These are phyloP conservation scores for Halisarca cf. caerulea DNA, from an alignment of 37 sponge, comb jelly and placozoan genomes.

Conservation along the genomic window DNA sequence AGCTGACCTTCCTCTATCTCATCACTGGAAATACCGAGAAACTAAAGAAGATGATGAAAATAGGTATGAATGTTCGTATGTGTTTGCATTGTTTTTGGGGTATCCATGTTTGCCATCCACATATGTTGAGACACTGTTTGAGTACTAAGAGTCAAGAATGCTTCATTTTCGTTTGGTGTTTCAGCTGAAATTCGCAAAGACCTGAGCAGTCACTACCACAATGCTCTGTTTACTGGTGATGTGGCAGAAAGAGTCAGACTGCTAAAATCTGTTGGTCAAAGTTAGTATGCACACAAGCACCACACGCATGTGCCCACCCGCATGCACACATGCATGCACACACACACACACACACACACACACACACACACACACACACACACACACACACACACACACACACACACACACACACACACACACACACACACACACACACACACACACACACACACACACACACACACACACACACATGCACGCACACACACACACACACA, in stretches of 20 bases:
- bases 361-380: constrained; percentile 1
- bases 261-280: constrained; percentile 82
- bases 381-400: constrained; percentile 10
- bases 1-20: constrained; percentile 95
- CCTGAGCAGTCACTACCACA: constrained; percentile 93
- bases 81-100: too few relatives aligned
- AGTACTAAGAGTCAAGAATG: too few relatives aligned
- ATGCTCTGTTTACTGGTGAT: constrained; percentile 88
- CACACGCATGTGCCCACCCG: background rate
- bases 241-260: constrained; percentile 84
- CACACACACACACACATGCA: background rate
- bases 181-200: constrained; percentile 92
- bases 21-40: constrained; percentile 96
- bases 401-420: background rate
- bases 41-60: constrained; percentile 96
- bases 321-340: background rate
- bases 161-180: background rate
- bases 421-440: background rate
- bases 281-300: constrained; percentile 19
- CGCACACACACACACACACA: too few relatives aligned
- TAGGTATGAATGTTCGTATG: too few relatives aligned
- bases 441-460: background rate
- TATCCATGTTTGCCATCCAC: too few relatives aligned
- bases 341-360: background rate
- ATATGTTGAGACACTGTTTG: too few relatives aligned